Conservation (phyloP, 2,888 invertebrate genomes). For the Dexiosoma caninum region DNA sequence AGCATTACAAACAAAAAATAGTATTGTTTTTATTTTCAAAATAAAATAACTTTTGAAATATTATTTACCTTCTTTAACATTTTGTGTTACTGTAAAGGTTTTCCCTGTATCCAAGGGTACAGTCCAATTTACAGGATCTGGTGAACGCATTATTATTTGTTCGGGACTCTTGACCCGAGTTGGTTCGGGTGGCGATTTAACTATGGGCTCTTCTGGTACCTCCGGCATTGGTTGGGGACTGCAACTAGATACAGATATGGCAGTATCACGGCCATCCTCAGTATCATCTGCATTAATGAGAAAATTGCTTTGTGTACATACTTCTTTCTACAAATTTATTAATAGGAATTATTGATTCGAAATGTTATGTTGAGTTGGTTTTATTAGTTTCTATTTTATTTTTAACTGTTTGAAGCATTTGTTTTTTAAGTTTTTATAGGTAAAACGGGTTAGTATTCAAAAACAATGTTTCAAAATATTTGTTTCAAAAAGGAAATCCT, state of each 20-base stretch:
- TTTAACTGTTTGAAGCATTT: constrained; percentile 41
- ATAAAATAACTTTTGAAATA: background rate
- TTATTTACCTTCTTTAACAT: constrained; percentile 85
- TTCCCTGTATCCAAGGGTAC: constrained; percentile 95
- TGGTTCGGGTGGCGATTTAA: constrained; percentile 95
- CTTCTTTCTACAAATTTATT: background rate
- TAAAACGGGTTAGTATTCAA: constrained; percentile 50
- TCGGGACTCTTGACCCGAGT: constrained; percentile 95
- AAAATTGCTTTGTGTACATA: background rate
- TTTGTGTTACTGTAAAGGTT: constrained; percentile 95
- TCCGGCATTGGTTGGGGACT: constrained; percentile 75
- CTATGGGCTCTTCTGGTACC: constrained; percentile 82
- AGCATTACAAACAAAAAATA: background rate
- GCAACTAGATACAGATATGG: constrained; percentile 75
- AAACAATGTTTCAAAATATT: constrained; percentile 37
- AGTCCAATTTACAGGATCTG: constrained; percentile 97
- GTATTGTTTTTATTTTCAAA: background rate
- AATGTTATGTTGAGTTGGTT: constrained; percentile 44
- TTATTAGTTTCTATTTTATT: background rate
- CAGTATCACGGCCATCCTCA: constrained; percentile 75
- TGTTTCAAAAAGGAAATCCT: constrained; percentile 34
- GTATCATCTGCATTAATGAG: constrained; percentile 70
- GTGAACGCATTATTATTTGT: constrained; percentile 93
- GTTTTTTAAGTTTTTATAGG: constrained; percentile 32
- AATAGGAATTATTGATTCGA: background rate